Conservation (phyloP, 1,140 invertebrate genomes). For the Drosophila serrata region DNA sequence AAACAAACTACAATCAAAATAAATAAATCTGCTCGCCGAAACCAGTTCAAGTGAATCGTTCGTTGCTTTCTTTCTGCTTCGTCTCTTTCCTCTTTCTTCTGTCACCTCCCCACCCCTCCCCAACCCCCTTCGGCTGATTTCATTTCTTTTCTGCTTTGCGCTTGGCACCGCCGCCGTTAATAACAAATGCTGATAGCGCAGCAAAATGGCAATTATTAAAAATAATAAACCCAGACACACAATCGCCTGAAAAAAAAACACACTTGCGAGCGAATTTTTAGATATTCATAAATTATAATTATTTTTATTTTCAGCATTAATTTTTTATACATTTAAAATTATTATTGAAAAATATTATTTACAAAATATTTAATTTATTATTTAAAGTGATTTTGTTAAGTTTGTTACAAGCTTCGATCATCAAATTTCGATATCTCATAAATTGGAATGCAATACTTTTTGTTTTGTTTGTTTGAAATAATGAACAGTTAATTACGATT, state of each 20-base stretch:
- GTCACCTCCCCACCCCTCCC: background rate
- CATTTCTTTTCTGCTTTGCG: constrained; percentile 28
- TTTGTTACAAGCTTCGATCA: no score
- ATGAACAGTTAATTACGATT: background rate
- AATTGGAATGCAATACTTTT: background rate
- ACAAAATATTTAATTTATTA: background rate
- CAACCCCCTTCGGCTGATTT: constrained; percentile 6
- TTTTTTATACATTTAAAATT: background rate
- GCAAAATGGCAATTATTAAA: constrained; percentile 75
- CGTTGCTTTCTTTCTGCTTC: constrained; percentile 59
- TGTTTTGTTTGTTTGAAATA: background rate
- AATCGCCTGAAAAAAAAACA: constrained; percentile 5
- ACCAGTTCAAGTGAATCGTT: constrained; percentile 75
- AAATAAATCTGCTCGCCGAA: constrained; percentile 64
- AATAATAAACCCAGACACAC: constrained; percentile 61
- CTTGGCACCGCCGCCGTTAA: constrained; percentile 43
- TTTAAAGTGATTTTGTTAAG: no score
- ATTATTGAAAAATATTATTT: background rate
- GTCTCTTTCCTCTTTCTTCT: constrained; percentile 11
- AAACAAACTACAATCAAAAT: constrained; percentile 65
- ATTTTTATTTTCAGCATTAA: background rate
- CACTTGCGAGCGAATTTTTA: background rate
- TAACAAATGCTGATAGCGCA: constrained; percentile 73
- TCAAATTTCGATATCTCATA: no score
- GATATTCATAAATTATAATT: background rate